Evolutionary conservation across 2,888 invertebrate species (phyloP).

Genomic region (Norana najaformis): DNA sequence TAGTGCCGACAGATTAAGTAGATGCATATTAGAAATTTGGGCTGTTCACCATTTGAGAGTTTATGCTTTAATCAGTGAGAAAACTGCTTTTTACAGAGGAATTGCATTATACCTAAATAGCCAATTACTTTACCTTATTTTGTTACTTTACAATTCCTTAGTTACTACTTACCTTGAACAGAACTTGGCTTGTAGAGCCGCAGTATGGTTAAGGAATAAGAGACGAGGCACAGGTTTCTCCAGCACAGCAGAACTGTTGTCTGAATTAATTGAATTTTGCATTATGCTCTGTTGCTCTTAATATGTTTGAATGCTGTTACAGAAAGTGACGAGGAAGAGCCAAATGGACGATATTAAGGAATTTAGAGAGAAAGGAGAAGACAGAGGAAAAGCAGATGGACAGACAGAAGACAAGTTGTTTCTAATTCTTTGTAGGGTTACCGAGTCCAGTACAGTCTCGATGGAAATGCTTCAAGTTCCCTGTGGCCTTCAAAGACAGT

Average conservation of each 20-base stretch:
- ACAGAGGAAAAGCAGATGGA: not conserved
- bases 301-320: not conserved
- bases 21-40: too few species aligned
- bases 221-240: not conserved
- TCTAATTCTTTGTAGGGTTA: slow-evolving; percentile 74
- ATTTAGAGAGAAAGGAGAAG: not conserved
- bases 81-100: too few species aligned
- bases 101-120: too few species aligned
- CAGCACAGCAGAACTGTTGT: too few species aligned
- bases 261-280: not conserved
- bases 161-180: too few species aligned
- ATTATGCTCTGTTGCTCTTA: too few species aligned
- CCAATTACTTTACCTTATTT: too few species aligned
- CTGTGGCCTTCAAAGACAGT: slow-evolving; percentile 92
- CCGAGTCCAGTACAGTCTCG: slow-evolving; percentile 92
- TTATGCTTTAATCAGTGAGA: too few species aligned
- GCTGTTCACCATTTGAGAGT: too few species aligned
- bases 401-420: not conserved
- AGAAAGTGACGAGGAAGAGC: not conserved
- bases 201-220: not conserved
- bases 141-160: too few species aligned
- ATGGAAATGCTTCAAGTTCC: slow-evolving; percentile 80
- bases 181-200: not conserved
- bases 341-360: not conserved
- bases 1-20: too few species aligned